Evolutionary conservation across 2,113 vertebrate species (phyloP), one percentile per base, ranked within the genome.

Genomic region (Myocastor coypus): DNA sequence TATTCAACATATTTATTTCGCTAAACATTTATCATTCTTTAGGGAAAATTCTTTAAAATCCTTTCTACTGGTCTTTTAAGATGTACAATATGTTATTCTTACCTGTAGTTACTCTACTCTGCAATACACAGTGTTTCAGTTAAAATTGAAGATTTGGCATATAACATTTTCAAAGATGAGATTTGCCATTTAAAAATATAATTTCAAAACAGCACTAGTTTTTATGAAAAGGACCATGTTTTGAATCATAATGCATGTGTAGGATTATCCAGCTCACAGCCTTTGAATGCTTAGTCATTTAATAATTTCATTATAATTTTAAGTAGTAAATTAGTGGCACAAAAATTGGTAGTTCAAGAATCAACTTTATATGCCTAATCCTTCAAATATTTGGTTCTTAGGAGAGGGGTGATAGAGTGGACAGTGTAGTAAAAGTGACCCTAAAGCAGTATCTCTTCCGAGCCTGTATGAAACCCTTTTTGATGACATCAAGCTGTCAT

Each of bases 71-170:
- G 17, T n/a, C 75, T 52, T 64, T 42, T 7, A 6, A 55, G 68
- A 32, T 57, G 19, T 46, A 77, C n/a, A 78, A 1, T 42, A 20
- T 5, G 11, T 34, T 55, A 75, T 66, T 87, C 13, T 34, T 80
- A n/a, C 30, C 20, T 69, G 30, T 20, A 68, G 50, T 68, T 13
- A 87, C 50, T 28, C 17, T 40, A 59, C 59, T 50, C 1, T 59
- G 68, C 52, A 75, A 73, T 20, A 24, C n/a, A 19, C 28, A n/a
- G 68, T 61, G 16, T 88, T 91, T 87, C 0, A 13, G 30, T 32
- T 87, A 87, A 85, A 92, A 68, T 77, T 83, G 34, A 83, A 92
- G 22, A 63, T 10, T 55, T 88, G n/a, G 40, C 20, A 26, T 92
- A 3, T 83, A 59, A 59, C 32, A 89, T 59, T 85, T 85, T 90